Evolutionary conservation across 2,888 invertebrate genomes (phyloP).

Genomic region (Vesta saturnalis): DNA sequence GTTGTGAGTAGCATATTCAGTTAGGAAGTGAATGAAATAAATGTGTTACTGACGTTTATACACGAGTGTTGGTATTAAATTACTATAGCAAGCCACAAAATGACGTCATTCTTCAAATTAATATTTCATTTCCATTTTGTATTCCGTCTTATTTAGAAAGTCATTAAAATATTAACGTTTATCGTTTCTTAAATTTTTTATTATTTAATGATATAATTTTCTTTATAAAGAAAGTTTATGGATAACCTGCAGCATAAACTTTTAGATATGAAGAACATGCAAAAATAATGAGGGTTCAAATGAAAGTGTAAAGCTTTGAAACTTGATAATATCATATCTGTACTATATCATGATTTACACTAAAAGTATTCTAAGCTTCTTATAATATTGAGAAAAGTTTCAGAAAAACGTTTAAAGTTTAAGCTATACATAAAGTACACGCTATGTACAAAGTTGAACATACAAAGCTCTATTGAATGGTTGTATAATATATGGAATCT

Average conservation of each 20-base stretch:
- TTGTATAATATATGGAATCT: background rate
- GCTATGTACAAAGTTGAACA: background rate
- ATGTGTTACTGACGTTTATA: no score
- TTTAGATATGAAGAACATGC: background rate
- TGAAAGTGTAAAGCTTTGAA: background rate
- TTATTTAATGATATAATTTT: background rate
- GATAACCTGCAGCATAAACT: no score
- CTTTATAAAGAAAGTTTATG: background rate
- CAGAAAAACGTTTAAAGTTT: background rate
- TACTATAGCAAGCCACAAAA: no score
- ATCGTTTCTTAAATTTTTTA: background rate
- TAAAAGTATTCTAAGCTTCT: background rate
- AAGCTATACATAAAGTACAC: background rate
- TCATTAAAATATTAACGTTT: no score
- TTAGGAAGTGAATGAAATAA: no score
- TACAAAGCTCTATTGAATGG: background rate
- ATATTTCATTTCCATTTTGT: no score
- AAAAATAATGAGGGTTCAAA: background rate
- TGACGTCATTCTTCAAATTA: no score
- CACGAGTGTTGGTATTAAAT: no score
- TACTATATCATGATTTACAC: slow-evolving; percentile 1
- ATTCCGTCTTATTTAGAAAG: no score
- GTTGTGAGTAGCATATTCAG: no score
- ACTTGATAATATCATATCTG: background rate
- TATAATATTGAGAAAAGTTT: background rate